Evolutionary conservation across 2,888 invertebrate genomes (phyloP).

Genomic region (Notodonta ziczac): DNA sequence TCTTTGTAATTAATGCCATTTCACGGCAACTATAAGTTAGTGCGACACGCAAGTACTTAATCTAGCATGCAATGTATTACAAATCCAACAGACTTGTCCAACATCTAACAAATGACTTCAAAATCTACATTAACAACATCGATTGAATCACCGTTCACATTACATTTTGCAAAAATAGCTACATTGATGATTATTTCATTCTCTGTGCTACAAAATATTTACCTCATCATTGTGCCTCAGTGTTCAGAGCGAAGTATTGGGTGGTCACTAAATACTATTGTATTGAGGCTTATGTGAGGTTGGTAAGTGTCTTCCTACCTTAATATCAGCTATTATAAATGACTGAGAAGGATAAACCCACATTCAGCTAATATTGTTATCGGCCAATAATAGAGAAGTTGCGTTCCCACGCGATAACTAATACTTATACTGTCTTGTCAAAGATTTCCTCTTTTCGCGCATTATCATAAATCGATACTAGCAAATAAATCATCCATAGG

Average conservation of each 20-base stretch:
- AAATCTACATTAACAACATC: neutral
- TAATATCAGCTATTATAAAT: too few relatives aligned
- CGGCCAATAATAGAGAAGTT: too few relatives aligned
- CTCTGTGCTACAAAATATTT: neutral
- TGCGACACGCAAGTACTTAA: neutral
- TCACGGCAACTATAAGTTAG: neutral
- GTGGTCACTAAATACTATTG: neutral
- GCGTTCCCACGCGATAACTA: too few relatives aligned
- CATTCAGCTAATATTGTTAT: neutral
- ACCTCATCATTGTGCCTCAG: neutral
- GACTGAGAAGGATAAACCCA: neutral
- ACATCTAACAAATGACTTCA: neutral
- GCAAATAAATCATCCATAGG: neutral
- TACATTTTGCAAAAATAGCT: neutral
- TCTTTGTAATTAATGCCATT: neutral
- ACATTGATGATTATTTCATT: neutral
- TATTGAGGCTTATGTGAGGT: neutral
- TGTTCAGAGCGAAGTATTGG: neutral
- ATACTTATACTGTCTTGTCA: too few relatives aligned
- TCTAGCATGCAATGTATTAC: neutral
- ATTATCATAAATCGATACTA: neutral
- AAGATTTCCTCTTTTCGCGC: neutral
- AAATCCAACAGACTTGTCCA: neutral
- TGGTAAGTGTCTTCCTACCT: neutral
- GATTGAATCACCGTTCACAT: neutral